Evolutionary conservation across 2,113 vertebrate species (phyloP), one percentile per base, ranked within the genome.

Genomic region (Naja naja): DNA sequence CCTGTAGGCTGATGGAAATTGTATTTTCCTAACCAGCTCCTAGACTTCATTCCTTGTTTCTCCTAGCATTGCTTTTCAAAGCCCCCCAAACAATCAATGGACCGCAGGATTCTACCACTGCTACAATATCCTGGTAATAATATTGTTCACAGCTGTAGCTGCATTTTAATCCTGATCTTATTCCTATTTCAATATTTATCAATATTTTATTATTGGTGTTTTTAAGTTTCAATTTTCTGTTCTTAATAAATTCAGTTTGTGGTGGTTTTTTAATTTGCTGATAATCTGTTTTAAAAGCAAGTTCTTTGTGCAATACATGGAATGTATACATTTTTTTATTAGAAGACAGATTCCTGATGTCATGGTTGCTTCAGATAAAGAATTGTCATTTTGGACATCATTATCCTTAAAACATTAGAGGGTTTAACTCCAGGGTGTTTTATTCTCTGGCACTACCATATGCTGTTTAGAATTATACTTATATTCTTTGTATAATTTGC

Each of bases 401-500:
- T 87, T 90, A 49, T 1, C 0, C 53, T 0, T 0, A 56, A 27
- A 88, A 12, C 54, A 6, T 0, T 34, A 0, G 0, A 86, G 54
- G 91, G 64, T 30, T 89, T 0, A 0, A 11, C 43, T 9, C 0
- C 7, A 56, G 89, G 8, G 1, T 0, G 0, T 3, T 8, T 1
- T 55, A 74, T 69, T 87, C 64, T 89, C 53, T 0, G 0, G 0
- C 54, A 2, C 88, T 1, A 92, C 11, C 0, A 16, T 69, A 30
- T 14, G 11, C 10, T 53, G 56, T 64, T 91, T 56, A 52, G 91
- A 90, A 55, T 93, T 27, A 94, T 95, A 85, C 60, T 90, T 60
- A 1, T 0, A n/a, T 9, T 56, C 49, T 92, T 81, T 27, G 23
- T 55, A 93, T 90, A 60, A 91, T 53, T 16, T 52, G 49, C 27